Percentiles rank a stretch among this genome's conserved stretches.
Evolutionary conservation across 2,888 invertebrate genomes (phyloP).

Genomic region (Pandemis heparana): DNA sequence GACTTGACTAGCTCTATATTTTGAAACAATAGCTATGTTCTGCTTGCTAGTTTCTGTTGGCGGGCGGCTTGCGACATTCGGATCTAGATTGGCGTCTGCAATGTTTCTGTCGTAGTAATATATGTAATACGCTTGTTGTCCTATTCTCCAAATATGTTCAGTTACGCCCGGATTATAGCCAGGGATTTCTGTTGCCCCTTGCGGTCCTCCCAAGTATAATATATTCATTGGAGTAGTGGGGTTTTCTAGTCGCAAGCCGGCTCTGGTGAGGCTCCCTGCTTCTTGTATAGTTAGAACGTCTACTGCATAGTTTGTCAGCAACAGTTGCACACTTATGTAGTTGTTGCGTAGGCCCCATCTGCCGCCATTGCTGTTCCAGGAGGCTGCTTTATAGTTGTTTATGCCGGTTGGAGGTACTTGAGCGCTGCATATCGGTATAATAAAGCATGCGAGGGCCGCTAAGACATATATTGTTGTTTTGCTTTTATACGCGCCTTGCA

Average conservation of each 20-base stretch:
- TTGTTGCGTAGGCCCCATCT: neutral
- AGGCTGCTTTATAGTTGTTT: neutral
- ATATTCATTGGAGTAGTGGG: neutral
- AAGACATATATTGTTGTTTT: neutral
- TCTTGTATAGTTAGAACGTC: neutral
- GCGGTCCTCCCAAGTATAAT: neutral
- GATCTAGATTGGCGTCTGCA: neutral
- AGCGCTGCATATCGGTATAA: neutral
- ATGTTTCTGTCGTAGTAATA: neutral
- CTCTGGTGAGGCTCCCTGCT: neutral
- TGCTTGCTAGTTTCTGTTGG: neutral
- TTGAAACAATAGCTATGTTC: neutral
- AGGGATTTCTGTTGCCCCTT: neutral
- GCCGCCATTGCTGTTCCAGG: neutral
- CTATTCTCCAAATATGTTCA: conserved; percentile 4
- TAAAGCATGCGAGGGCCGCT: neutral
- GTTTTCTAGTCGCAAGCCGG: neutral
- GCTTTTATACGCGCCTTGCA: neutral
- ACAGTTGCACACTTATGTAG: neutral
- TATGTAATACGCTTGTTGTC: neutral
- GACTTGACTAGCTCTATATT: neutral
- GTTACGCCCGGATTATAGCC: neutral
- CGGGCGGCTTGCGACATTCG: neutral
- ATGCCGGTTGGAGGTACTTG: neutral
- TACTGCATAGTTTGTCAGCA: neutral